These are phyloP conservation scores for Dipodomys merriami DNA, from an alignment of 2,113 vertebrate species.

Conservation along the genomic window DNA sequence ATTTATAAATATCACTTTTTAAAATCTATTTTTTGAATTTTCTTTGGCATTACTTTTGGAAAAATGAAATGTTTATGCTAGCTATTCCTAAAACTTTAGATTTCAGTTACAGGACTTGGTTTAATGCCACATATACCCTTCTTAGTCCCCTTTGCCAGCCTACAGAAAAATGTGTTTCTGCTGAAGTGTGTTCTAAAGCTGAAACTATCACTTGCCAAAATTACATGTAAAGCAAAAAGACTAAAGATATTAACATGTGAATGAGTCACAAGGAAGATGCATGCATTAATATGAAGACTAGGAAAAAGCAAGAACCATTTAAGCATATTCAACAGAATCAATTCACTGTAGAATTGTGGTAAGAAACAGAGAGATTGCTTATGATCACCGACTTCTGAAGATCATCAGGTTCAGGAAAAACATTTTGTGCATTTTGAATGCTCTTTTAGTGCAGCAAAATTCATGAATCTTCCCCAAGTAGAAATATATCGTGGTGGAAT, in stretches of 20 bases:
- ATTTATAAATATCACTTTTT: not conserved
- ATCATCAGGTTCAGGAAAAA: not conserved
- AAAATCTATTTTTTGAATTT: not conserved
- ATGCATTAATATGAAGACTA: not conserved
- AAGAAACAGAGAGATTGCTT: not conserved
- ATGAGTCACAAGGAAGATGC: not conserved
- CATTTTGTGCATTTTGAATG: not conserved
- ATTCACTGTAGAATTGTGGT: not conserved
- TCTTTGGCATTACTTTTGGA: constrained; percentile 45
- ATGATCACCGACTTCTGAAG: not conserved
- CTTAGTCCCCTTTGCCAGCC: constrained; percentile 56
- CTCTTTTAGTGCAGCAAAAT: not conserved
- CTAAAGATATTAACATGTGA: constrained; percentile 12
- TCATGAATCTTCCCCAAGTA: not conserved
- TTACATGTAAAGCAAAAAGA: constrained; percentile 11
- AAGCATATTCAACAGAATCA: not conserved
- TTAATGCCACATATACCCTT: constrained; percentile 32
- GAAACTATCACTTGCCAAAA: not conserved
- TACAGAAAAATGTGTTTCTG: constrained; percentile 34
- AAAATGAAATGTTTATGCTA: constrained; percentile 60
- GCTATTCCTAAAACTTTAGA: constrained; percentile 48
- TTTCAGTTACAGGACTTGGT: constrained; percentile 53
- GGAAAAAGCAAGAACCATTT: not conserved
- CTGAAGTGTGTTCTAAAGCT: constrained; percentile 61
- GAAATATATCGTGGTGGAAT: no score